These are phyloP conservation scores for Onychomys torridus DNA, from an alignment of 2,797 vertebrate species.

Conservation along the genomic window DNA sequence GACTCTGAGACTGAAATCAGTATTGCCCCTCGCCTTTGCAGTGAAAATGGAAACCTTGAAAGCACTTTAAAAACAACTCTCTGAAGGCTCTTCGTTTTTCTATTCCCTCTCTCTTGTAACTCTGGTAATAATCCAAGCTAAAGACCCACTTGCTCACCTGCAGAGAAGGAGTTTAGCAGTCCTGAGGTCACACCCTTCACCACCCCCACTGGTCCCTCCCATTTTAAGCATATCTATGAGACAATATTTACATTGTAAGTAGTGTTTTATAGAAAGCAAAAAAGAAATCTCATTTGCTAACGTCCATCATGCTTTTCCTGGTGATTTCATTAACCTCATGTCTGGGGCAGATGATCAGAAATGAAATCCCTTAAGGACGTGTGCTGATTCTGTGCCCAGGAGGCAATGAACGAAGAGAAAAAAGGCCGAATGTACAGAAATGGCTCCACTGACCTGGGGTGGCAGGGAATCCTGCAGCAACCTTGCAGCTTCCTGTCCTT, in stretches of 20 bases:
- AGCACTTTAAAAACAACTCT: background rate
- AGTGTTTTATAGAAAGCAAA: background rate
- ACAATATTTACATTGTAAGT: background rate
- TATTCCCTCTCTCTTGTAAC: background rate
- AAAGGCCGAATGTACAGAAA: background rate
- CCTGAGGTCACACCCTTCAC: background rate
- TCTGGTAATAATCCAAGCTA: background rate
- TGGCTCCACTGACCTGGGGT: background rate
- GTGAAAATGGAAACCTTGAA: background rate
- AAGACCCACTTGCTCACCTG: background rate
- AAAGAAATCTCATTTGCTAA: background rate
- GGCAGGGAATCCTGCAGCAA: background rate
- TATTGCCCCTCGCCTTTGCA: background rate
- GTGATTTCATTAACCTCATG: background rate
- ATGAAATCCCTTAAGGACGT: background rate
- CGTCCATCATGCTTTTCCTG: background rate
- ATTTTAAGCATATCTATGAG: background rate
- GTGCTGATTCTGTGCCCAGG: background rate
- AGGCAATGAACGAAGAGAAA: background rate
- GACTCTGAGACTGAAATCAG: background rate
- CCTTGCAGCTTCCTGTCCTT: no score
- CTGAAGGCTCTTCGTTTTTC: background rate
- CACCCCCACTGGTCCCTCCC: no score
- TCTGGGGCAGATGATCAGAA: background rate
- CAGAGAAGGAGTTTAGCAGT: background rate